A percentile compares a stretch with the other conserved stretches of the same genome.
These are phyloP conservation scores for Streptopelia turtur DNA, from an alignment of 2,797 vertebrate species.

Conservation along the genomic window DNA sequence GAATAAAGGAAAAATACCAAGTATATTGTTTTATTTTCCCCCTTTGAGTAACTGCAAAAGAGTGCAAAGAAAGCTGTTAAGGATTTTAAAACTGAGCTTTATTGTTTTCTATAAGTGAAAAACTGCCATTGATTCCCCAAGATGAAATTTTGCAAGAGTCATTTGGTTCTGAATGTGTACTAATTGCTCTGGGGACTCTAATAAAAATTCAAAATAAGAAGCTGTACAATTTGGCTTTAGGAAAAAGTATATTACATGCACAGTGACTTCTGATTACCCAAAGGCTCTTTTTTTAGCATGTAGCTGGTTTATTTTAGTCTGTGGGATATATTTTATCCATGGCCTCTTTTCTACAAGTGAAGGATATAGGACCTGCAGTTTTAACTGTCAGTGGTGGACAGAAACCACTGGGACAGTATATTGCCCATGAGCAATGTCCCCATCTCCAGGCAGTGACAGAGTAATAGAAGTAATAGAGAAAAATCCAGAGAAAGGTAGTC, in stretches of 20 bases:
- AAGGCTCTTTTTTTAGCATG: slow-evolving; percentile 26
- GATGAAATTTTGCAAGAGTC: slow-evolving; percentile 20
- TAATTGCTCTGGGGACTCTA: slow-evolving; percentile 36
- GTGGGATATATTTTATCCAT: not conserved
- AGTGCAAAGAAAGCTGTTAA: not conserved
- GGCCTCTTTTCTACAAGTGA: not conserved
- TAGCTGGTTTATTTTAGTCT: slow-evolving; percentile 32
- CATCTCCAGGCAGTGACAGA: not conserved
- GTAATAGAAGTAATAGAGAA: not conserved
- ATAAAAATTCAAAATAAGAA: slow-evolving; percentile 54
- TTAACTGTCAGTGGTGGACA: not conserved
- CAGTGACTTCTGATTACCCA: slow-evolving; percentile 44
- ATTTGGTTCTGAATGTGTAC: not conserved
- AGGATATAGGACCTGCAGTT: not conserved
- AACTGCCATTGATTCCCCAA: slow-evolving; percentile 12
- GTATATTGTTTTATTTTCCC: not conserved
- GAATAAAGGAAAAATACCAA: not conserved
- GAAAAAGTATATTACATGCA: not conserved
- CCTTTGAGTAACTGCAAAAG: not conserved
- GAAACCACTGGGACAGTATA: not conserved
- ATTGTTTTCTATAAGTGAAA: slow-evolving; percentile 16
- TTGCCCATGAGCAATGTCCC: not conserved
- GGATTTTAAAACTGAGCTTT: slow-evolving; percentile 10
- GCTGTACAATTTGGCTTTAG: slow-evolving; percentile 5
- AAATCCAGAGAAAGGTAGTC: not conserved